Evolutionary conservation across 1,140 invertebrate species (phyloP), one percentile per base, ranked within the genome.

Genomic region (Musca vetustissima): DNA sequence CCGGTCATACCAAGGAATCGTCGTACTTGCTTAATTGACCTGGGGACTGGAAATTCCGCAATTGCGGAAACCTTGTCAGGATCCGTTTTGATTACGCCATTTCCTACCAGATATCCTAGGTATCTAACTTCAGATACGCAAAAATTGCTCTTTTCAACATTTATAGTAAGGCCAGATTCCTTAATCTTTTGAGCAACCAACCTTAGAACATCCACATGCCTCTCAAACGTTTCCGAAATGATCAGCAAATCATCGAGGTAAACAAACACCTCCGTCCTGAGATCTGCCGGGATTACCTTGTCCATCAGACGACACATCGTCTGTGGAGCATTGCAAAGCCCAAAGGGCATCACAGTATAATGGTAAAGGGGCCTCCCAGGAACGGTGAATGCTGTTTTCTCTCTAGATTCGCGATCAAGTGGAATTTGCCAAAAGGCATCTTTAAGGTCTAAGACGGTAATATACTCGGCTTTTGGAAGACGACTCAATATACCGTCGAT

Each of bases 1-100:
- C 75, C 72, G 1, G 73, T 73, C 49, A 86, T 73, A 2, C 85
- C 86, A 1, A 85, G 57, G 70, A 87, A 85, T 17, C 73, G 28
- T 55, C 80, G 69, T 0, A 87, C 28, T 53, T 83, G 74, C 43
- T 79, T 78, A 6, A 74, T 66, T 68, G 69, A 80, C 53, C 65
- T 74, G 9, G 83, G 83, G 17, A 22, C 59, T 1, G 77, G 75
- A 67, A 76, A 77, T 28, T 67, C 19, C 2, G 25, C 17, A 28
- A 67, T 50, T 4, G 66, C 66, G 2, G 52, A 43, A 14, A 67
- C 25, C 25, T 67, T 67, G 17, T 67, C 66, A 9, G 22, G 66
- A 50, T 67, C 66, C 6, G 67, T 61, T n/a, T 17, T 15, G 14
- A 68, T 36, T 32, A 84, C 86, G 2, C 67, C 67, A 15, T 68